Evolutionary conservation across 2,888 invertebrate genomes (phyloP), one percentile per base, ranked within the genome.

Genomic region (Halictus quadricinctus): DNA sequence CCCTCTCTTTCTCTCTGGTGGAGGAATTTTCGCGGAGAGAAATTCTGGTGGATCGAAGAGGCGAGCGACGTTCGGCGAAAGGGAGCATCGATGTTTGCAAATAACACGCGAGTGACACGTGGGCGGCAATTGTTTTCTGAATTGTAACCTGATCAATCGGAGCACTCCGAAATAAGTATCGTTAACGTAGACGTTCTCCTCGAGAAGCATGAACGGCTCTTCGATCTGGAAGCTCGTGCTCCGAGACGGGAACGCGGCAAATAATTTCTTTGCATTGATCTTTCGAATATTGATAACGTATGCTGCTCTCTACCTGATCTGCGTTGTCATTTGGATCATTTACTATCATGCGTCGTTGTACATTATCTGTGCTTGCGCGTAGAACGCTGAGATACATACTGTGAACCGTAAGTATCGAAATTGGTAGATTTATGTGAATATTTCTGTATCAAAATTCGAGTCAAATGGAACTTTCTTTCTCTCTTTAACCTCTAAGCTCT

Each of bases 291-390:
- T 93, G 54, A 80, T 91, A 21, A 85, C 87, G 54, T 93, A 93
- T 74, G 90, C 91, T 13, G 84, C 90, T 2, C 72, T 92, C 18
- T 90, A 92, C 79, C 77, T 93, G 15, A 91, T 93, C 87, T 88
- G 88, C 74, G 85, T 81, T 36, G 85, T 90, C 43, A 91, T 93
- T 84, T 90, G 91, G 76, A 93, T 93, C 72, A 93, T 93, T 80
- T 93, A 93, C 88, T 93, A 93, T 73, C 91, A 93, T 79, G 87
- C 88, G 1, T 92, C 92, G 54, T 80, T 93, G 3, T 83, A 93
- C 18, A 86, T 93, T 75, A 91, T 93, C 72, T 93, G 93, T 76
- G 91, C 92, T 8, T 87, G 87, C 60, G 75, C 85, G 76, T 91
- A 85, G 87, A 12, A 12, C 29, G 29, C 64, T 64, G 25, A 21